A percentile compares a stretch with the other conserved stretches of the same genome.
Conservation (phyloP, 2,113 vertebrate species). For the Ornithorhynchus anatinus region DNA sequence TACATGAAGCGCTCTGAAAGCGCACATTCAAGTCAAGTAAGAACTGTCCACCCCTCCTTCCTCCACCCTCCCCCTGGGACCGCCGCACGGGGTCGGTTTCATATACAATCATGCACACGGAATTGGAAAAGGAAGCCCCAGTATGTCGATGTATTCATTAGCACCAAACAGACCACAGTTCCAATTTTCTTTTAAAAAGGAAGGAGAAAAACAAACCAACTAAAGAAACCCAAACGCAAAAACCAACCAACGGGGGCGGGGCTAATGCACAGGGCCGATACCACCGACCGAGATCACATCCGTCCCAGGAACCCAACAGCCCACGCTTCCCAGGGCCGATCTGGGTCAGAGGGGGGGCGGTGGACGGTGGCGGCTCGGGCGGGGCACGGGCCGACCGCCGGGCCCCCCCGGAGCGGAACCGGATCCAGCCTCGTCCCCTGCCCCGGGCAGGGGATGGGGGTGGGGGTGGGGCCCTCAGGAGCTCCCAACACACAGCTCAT, state of each 20-base stretch:
- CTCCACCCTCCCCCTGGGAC: constrained; percentile 76
- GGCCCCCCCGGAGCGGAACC: constrained; percentile 69
- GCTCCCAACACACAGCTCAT: constrained; percentile 89
- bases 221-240: constrained; percentile 52
- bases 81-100: constrained; percentile 76
- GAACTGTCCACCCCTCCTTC: constrained; percentile 68
- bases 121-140: constrained; percentile 80
- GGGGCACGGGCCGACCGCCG: no score
- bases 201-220: constrained; percentile 48
- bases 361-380: constrained; percentile 56
- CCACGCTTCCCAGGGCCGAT: constrained; percentile 78
- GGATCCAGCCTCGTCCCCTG: constrained; percentile 65
- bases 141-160: constrained; percentile 78
- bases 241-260: constrained; percentile 72
- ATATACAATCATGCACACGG: constrained; percentile 84
- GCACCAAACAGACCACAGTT: constrained; percentile 80
- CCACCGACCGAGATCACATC: constrained; percentile 78
- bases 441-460: no score
- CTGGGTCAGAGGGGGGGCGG: no score
- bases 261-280: constrained; percentile 75
- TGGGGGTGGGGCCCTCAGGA: no score
- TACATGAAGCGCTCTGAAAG: constrained; percentile 81
- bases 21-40: constrained; percentile 88
- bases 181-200: constrained; percentile 60
- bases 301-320: constrained; percentile 82